A percentile compares a stretch with the other conserved stretches of the same genome.
Evolutionary conservation across 2,113 vertebrate genomes (phyloP).

Genomic region (Cettia cetti): DNA sequence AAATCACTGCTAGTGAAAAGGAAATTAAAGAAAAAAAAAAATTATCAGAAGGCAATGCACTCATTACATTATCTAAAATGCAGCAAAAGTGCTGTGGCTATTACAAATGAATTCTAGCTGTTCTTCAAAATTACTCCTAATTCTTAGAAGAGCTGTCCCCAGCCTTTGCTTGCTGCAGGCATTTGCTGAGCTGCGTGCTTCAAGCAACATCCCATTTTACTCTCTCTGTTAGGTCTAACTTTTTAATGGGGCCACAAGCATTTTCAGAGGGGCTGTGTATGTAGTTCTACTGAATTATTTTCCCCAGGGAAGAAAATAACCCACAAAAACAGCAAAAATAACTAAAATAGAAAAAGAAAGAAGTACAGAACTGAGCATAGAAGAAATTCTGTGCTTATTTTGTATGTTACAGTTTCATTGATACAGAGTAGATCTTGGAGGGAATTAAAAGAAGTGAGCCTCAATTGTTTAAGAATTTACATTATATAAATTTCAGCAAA

Average conservation of each 20-base stretch:
- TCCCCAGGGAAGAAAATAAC: neutral
- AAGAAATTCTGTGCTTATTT: neutral
- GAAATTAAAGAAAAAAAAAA: neutral
- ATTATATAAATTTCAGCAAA: neutral
- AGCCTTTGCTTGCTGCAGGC: neutral
- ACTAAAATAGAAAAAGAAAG: neutral
- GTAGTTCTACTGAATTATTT: neutral
- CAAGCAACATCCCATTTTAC: neutral
- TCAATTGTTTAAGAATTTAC: neutral
- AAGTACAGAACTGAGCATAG: neutral
- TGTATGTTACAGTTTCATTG: neutral
- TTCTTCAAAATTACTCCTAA: neutral
- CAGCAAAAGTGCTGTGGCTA: neutral
- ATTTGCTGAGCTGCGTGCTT: neutral
- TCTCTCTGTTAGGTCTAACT: neutral
- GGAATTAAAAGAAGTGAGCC: neutral
- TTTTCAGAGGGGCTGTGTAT: neutral
- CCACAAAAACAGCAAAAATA: neutral
- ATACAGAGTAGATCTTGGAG: neutral
- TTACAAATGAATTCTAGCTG: neutral
- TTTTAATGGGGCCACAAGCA: neutral
- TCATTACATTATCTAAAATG: neutral
- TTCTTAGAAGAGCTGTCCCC: neutral
- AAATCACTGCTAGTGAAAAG: neutral
- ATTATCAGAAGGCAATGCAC: neutral